Conservation (phyloP, 2,888 invertebrate genomes). For the Rhamphomyia laevipes region DNA sequence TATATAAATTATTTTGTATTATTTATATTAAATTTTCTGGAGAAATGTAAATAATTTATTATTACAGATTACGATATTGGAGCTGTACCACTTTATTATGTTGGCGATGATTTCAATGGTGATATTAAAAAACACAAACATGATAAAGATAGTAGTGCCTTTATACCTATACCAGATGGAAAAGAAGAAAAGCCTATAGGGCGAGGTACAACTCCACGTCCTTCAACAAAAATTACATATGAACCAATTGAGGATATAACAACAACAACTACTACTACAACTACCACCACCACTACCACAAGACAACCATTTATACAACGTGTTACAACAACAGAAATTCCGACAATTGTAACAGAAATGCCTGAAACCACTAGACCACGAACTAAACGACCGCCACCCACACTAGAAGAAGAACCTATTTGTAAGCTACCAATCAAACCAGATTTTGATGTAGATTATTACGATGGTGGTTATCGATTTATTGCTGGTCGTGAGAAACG, state of each 20-base stretch:
- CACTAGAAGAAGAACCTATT: constrained; percentile 28
- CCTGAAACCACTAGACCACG: constrained; percentile 20
- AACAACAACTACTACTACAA: constrained; percentile 16
- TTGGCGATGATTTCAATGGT: constrained; percentile 20
- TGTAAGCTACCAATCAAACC: constrained; percentile 33
- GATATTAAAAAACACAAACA: neutral
- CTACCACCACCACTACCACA: constrained; percentile 15
- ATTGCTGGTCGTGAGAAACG: constrained; percentile 48
- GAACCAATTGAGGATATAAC: constrained; percentile 17
- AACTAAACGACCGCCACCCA: constrained; percentile 19
- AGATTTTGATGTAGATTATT: constrained; percentile 29
- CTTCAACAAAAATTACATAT: constrained; percentile 26
- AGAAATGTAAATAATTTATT: neutral
- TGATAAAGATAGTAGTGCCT: neutral
- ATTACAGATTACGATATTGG: constrained; percentile 27
- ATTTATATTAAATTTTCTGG: neutral
- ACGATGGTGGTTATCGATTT: constrained; percentile 32
- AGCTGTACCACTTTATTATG: constrained; percentile 25
- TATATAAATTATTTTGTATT: neutral
- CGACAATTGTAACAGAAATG: constrained; percentile 23
- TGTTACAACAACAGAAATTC: constrained; percentile 17
- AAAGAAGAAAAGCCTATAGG: constrained; percentile 23
- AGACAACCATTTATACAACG: constrained; percentile 22
- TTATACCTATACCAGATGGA: constrained; percentile 16
- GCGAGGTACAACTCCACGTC: constrained; percentile 28